Evolutionary conservation across 2,888 invertebrate species (phyloP).

Genomic region (Catocala fraxini): DNA sequence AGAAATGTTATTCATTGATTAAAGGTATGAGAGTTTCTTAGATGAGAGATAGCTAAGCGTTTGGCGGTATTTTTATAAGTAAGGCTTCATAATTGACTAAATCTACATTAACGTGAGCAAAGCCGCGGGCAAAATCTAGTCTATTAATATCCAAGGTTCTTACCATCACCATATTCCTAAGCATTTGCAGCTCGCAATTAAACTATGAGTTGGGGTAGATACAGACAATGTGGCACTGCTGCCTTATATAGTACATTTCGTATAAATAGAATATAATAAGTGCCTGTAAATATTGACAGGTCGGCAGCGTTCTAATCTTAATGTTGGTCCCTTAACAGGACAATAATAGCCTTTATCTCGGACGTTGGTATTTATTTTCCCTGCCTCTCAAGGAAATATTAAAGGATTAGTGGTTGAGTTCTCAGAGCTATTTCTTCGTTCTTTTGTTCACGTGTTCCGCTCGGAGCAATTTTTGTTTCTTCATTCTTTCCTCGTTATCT

Average conservation of each 20-base stretch:
- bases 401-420: not conserved
- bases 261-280: not conserved
- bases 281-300: not conserved
- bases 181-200: no score
- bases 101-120: no score
- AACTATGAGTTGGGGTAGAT: no score
- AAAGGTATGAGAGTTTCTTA: no score
- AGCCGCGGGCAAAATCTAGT: no score
- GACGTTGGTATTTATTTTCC: conserved; percentile 4
- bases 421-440: not conserved
- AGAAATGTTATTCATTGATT: no score
- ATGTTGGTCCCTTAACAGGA: not conserved
- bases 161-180: no score
- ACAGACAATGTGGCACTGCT: not conserved
- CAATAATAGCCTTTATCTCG: conserved; percentile 10
- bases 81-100: no score
- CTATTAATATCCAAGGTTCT: no score
- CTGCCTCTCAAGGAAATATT: not conserved
- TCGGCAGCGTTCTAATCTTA: conserved; percentile 6
- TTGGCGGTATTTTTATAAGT: no score
- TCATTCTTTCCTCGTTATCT: not conserved
- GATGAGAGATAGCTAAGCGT: no score
- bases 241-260: not conserved
- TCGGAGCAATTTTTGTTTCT: conserved; percentile 5
- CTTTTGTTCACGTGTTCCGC: conserved; percentile 6